phyloP scores from a whole-genome alignment of 2,113 vertebrate genomes.

The Pipa parva region DNA sequence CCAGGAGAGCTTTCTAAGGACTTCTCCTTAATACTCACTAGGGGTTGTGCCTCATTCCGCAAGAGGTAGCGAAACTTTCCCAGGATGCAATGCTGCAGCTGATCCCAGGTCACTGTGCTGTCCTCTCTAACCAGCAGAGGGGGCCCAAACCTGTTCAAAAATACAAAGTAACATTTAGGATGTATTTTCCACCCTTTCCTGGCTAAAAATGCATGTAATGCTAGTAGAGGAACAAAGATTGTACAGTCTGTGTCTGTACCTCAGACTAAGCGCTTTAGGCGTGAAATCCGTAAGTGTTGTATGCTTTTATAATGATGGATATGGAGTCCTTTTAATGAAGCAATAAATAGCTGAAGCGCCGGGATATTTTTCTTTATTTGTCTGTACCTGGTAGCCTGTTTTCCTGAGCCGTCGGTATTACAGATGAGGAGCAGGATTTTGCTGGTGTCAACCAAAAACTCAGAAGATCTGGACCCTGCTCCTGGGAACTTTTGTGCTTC shows the following conservation, averaged over 20 bases:
- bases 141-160: conserved; percentile 82
- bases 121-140: conserved; percentile 81
- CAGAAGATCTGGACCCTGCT: conserved; percentile 64
- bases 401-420: conserved; percentile 68
- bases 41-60: conserved; percentile 64
- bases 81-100: conserved; percentile 81
- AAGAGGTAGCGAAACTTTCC: conserved; percentile 76
- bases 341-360: background rate
- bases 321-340: too few relatives aligned
- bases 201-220: too few relatives aligned
- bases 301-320: too few relatives aligned
- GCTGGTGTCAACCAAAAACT: conserved; percentile 63
- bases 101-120: conserved; percentile 77
- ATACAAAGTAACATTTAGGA: too few relatives aligned
- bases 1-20: background rate
- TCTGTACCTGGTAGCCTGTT: conserved; percentile 72
- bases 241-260: too few relatives aligned
- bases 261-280: too few relatives aligned
- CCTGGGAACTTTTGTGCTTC: conserved; percentile 60
- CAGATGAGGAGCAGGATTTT: conserved; percentile 84
- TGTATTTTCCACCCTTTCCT: too few relatives aligned
- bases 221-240: too few relatives aligned
- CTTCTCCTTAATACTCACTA: conserved; percentile 58
- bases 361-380: too few relatives aligned
- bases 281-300: too few relatives aligned